Percentiles rank a stretch among this genome's conserved stretches.
Conservation (phyloP, 1,140 invertebrate genomes). For the Trichomalopsis sarcophagae region DNA sequence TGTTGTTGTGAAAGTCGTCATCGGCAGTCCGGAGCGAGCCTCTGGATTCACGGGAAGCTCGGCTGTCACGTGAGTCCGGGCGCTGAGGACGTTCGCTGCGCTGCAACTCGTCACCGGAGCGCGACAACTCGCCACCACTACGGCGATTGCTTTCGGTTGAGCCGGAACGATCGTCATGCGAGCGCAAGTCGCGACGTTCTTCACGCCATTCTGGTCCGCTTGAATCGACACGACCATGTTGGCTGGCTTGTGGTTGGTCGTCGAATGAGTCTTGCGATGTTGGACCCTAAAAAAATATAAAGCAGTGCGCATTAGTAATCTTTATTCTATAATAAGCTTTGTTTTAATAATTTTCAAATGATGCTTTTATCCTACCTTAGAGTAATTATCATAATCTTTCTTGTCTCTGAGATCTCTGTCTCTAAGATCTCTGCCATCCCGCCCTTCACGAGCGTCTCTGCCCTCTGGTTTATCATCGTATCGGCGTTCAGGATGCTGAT, state of each 20-base stretch:
- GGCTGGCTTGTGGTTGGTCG: slow-evolving; percentile 45
- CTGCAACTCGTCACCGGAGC: slow-evolving; percentile 54
- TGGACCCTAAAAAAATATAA: slow-evolving; percentile 26
- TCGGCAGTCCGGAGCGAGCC: slow-evolving; percentile 71
- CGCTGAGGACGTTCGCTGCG: slow-evolving; percentile 74
- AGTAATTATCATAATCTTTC: slow-evolving; percentile 70
- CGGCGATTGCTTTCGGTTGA: slow-evolving; percentile 59
- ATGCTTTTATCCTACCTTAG: slow-evolving; percentile 61
- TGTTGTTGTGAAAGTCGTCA: slow-evolving; percentile 67
- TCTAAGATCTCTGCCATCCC: slow-evolving; percentile 59
- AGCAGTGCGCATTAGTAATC: neutral
- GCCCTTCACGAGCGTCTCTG: slow-evolving; percentile 56
- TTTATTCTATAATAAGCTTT: neutral
- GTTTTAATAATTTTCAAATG: neutral
- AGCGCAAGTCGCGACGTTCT: slow-evolving; percentile 58
- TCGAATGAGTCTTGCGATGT: slow-evolving; percentile 25
- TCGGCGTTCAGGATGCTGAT: slow-evolving; percentile 56
- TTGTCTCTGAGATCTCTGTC: slow-evolving; percentile 67
- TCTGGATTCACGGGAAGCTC: slow-evolving; percentile 76
- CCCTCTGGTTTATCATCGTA: slow-evolving; percentile 68
- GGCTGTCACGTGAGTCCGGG: slow-evolving; percentile 78
- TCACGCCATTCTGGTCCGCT: slow-evolving; percentile 63
- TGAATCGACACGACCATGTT: slow-evolving; percentile 53
- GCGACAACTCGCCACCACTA: slow-evolving; percentile 36
- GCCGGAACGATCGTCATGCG: slow-evolving; percentile 54